phyloP scores from a whole-genome alignment of 2,113 vertebrate species.

The Brachyhypopomus gauderio region DNA sequence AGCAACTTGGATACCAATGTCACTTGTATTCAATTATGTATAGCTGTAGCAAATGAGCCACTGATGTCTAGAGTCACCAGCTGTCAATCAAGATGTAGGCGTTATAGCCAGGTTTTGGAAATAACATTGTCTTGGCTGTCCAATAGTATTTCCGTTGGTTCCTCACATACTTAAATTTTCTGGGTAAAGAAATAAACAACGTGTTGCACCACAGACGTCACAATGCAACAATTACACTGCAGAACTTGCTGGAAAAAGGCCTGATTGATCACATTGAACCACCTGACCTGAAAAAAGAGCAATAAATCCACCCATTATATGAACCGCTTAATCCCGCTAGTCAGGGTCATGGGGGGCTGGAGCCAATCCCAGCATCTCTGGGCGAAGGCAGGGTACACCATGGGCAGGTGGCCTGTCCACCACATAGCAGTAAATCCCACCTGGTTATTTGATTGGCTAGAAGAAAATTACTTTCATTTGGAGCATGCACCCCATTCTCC shows the following conservation, averaged over 20 bases:
- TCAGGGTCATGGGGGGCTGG: too few relatives aligned
- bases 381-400: too few relatives aligned
- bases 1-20: conserved; percentile 2
- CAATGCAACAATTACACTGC: not conserved
- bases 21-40: conserved; percentile 5
- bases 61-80: not conserved
- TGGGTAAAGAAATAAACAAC: not conserved
- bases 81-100: not conserved
- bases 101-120: not conserved
- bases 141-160: not conserved
- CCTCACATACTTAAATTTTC: not conserved
- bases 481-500: too few relatives aligned
- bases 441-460: not conserved
- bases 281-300: not conserved
- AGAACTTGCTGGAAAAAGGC: not conserved
- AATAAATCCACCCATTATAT: too few relatives aligned
- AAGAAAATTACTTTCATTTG: not conserved
- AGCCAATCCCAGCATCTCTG: too few relatives aligned
- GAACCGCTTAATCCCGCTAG: too few relatives aligned
- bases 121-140: not conserved
- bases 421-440: not conserved
- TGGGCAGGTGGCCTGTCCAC: too few relatives aligned
- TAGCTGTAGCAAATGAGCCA: not conserved
- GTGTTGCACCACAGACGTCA: not conserved
- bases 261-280: not conserved